phyloP scores from a whole-genome alignment of 1,140 invertebrate species.

The Papilio polytes region DNA sequence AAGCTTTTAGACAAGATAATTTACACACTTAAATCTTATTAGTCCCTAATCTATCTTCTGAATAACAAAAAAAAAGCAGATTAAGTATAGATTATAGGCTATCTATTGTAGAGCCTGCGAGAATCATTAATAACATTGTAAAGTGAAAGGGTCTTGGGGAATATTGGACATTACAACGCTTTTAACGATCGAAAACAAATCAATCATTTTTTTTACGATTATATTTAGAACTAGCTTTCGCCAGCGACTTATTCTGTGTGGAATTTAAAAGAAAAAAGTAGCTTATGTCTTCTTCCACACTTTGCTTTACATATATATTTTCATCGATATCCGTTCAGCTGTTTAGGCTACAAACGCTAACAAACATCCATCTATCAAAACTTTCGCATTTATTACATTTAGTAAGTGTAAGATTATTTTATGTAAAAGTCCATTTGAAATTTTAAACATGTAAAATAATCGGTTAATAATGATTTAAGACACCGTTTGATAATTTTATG shows the following conservation, averaged over 20 bases:
- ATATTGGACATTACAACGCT: slow-evolving; percentile 1
- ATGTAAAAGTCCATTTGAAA: too few species aligned
- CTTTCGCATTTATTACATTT: too few species aligned
- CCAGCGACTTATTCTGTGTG: background rate
- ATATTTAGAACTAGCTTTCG: background rate
- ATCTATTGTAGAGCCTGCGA: background rate
- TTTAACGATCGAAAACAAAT: background rate
- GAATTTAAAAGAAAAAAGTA: too few species aligned
- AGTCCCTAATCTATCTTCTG: background rate
- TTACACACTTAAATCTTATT: background rate
- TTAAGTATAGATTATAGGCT: background rate
- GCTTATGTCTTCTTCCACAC: too few species aligned
- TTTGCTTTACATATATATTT: background rate
- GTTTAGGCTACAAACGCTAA: too few species aligned
- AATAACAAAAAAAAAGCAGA: background rate
- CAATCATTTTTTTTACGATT: background rate
- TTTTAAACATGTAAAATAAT: too few species aligned
- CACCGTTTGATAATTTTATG: too few species aligned
- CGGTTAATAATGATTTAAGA: too few species aligned
- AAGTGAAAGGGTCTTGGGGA: background rate
- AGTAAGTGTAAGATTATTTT: too few species aligned
- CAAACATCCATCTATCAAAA: too few species aligned
- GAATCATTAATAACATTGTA: slow-evolving; percentile 16
- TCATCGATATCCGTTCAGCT: too few species aligned
- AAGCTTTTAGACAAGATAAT: background rate